Evolutionary conservation across 2,113 vertebrate species (phyloP).

Genomic region (Microtus pennsylvanicus): DNA sequence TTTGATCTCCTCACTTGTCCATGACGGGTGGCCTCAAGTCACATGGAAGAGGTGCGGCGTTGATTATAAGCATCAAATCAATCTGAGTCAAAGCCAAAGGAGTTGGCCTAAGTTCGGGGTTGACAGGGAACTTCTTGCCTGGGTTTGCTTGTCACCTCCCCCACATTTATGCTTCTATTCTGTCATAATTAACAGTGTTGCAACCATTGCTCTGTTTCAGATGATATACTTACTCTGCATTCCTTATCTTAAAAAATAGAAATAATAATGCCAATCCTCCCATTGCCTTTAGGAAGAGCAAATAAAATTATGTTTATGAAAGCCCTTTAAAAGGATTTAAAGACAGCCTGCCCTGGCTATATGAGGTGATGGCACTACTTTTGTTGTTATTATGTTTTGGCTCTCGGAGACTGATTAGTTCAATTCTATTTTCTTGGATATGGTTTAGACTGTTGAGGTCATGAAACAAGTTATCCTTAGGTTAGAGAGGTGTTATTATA

Average conservation of each 20-base stretch:
- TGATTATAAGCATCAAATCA: too few species aligned
- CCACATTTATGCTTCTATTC: background rate
- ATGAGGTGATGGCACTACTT: background rate
- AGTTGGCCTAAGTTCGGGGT: background rate
- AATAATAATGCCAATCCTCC: background rate
- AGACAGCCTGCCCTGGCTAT: background rate
- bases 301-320: slow-evolving; percentile 53
- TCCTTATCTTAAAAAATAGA: slow-evolving; percentile 41
- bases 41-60: accelerated
- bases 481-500: slow-evolving; percentile 69
- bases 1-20: background rate
- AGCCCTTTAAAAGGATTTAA: slow-evolving; percentile 34
- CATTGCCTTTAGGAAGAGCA: slow-evolving; percentile 12
- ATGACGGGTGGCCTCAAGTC: background rate
- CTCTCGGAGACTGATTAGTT: slow-evolving; percentile 56
- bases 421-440: slow-evolving; percentile 62
- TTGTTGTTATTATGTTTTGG: slow-evolving; percentile 63
- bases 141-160: background rate
- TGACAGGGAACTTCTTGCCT: too few species aligned
- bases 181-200: background rate
- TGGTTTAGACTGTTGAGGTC: slow-evolving; percentile 56
- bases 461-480: slow-evolving; percentile 68
- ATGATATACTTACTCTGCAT: background rate
- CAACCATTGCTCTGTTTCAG: background rate
- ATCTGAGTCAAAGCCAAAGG: background rate